These are phyloP conservation scores for Tuberolachnus salignus DNA, from an alignment of 2,888 invertebrate species.

Conservation along the genomic window DNA sequence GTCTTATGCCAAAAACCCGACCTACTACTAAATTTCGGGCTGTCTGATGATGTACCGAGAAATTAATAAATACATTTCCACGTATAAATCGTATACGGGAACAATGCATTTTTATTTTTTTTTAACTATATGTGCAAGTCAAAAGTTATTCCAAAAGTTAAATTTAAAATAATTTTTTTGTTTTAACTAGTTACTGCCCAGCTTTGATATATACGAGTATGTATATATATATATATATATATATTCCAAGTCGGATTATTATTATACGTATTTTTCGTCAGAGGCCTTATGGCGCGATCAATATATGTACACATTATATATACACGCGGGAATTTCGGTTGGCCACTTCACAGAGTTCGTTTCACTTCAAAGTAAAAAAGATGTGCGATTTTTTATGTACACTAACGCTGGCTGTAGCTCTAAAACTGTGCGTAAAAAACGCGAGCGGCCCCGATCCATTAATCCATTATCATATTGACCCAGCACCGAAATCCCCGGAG, in stretches of 20 bases:
- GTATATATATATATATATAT: no score
- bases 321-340: constrained; percentile 2
- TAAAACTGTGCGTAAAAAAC: not conserved
- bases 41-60: not conserved
- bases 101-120: no score
- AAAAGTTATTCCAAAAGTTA: no score
- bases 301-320: no score
- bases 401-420: not conserved
- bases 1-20: not conserved
- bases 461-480: not conserved
- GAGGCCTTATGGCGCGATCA: not conserved
- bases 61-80: not conserved
- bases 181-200: no score
- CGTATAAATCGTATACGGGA: not conserved
- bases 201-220: no score
- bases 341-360: not conserved
- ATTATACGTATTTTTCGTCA: not conserved
- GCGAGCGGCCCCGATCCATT: not conserved
- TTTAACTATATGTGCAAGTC: no score
- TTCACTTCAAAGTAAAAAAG: constrained; percentile 26
- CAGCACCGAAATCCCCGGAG: not conserved
- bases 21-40: not conserved
- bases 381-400: not conserved
- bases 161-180: no score
- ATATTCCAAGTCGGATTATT: constrained; percentile 3